These are phyloP conservation scores for Tachina lurida DNA, from an alignment of 2,888 invertebrate species.

Conservation along the genomic window DNA sequence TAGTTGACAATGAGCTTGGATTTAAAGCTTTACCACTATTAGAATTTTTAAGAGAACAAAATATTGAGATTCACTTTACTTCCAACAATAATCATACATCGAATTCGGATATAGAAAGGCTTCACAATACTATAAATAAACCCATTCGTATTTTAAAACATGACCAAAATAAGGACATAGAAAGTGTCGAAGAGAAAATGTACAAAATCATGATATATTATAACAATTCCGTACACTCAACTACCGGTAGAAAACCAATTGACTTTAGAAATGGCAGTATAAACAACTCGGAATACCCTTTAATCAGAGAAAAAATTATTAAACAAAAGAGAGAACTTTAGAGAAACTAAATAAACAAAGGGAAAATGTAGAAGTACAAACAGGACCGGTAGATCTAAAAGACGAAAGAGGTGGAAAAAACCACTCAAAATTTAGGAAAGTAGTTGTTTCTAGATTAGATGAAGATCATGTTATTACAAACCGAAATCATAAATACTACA, in stretches of 20 bases:
- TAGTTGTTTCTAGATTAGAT: slow-evolving; percentile 23
- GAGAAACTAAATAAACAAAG: slow-evolving; percentile 25
- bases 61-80: too few species aligned
- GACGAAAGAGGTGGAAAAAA: too few species aligned
- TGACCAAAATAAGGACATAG: too few species aligned
- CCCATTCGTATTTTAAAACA: too few species aligned
- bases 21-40: slow-evolving; percentile 65
- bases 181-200: too few species aligned
- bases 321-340: slow-evolving; percentile 24
- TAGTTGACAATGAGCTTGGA: slow-evolving; percentile 68
- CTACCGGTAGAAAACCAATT: slow-evolving; percentile 51
- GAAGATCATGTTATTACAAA: slow-evolving; percentile 41
- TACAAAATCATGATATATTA: slow-evolving; percentile 65
- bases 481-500: slow-evolving; percentile 28
- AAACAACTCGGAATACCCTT: slow-evolving; percentile 6
- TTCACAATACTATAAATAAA: too few species aligned
- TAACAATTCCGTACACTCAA: slow-evolving; percentile 66
- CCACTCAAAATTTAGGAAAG: slow-evolving; percentile 36
- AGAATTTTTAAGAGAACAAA: too few species aligned
- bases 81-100: too few species aligned
- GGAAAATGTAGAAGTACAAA: slow-evolving; percentile 32
- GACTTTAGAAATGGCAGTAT: not conserved
- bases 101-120: slow-evolving; percentile 51
- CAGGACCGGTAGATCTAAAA: slow-evolving; percentile 28
- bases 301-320: slow-evolving; percentile 32